Evolutionary conservation across 2,797 vertebrate genomes (phyloP).

Genomic region (Eutrigla gurnardus): DNA sequence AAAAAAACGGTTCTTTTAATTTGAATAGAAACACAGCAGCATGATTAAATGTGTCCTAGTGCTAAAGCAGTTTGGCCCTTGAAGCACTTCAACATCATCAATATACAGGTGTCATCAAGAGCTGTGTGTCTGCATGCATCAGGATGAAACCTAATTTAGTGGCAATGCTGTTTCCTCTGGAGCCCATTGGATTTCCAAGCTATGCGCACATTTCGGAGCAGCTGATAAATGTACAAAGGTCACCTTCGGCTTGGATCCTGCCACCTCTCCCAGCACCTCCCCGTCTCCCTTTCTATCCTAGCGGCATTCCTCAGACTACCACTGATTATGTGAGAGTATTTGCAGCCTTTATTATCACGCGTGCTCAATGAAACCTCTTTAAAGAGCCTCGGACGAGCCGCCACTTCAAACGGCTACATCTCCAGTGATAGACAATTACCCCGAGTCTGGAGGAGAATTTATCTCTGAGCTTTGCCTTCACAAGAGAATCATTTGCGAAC

Average conservation of each 20-base stretch:
- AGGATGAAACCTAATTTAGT: slow-evolving; percentile 32
- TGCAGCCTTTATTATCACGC: slow-evolving; percentile 23
- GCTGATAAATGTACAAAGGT: slow-evolving; percentile 69
- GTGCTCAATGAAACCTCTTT: slow-evolving; percentile 18
- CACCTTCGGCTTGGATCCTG: slow-evolving; percentile 72
- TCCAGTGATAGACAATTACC: slow-evolving; percentile 63
- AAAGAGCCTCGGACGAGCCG: slow-evolving; percentile 23
- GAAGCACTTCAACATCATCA: slow-evolving; percentile 12
- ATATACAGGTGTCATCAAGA: slow-evolving; percentile 17
- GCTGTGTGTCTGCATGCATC: slow-evolving; percentile 12
- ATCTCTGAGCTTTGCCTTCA: slow-evolving; percentile 46
- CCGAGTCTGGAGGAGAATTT: slow-evolving; percentile 49
- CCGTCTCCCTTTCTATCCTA: slow-evolving; percentile 43
- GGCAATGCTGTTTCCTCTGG: slow-evolving; percentile 23
- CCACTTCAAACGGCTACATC: slow-evolving; percentile 51
- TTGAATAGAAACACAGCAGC: background rate
- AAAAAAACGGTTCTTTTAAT: background rate
- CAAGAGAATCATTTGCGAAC: slow-evolving; percentile 64
- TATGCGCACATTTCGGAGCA: slow-evolving; percentile 22
- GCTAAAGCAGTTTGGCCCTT: slow-evolving; percentile 19
- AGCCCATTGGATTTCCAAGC: slow-evolving; percentile 22
- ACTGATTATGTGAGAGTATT: slow-evolving; percentile 31
- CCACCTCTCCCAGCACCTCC: slow-evolving; percentile 45
- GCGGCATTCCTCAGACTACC: slow-evolving; percentile 41
- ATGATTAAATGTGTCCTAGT: background rate